phyloP scores from a whole-genome alignment of 2,888 invertebrate species.

The Nomada fabriciana region DNA sequence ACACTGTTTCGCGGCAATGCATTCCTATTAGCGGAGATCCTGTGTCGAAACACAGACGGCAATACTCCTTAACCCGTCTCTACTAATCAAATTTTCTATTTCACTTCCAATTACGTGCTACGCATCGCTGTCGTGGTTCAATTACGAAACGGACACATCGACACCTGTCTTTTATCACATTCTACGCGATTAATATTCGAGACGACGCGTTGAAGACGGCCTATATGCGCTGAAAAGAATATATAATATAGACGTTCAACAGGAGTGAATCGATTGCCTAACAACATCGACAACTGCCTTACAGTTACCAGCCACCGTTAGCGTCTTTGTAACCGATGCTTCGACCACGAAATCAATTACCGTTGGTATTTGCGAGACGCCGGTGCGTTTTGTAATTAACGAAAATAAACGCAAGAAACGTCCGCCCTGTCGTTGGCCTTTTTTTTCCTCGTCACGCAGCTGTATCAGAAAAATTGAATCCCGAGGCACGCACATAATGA shows the following conservation, averaged over 20 bases:
- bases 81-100: too few species aligned
- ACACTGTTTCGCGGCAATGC: conserved; percentile 1
- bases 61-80: too few species aligned
- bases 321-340: neutral
- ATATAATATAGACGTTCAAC: neutral
- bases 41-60: too few species aligned
- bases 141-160: too few species aligned
- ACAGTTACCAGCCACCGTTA: neutral
- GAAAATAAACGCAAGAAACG: conserved; percentile 4
- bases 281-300: too few species aligned
- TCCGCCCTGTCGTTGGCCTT: neutral
- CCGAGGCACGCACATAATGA: conserved; percentile 35
- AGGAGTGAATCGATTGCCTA: too few species aligned
- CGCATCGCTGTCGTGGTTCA: too few species aligned
- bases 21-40: neutral
- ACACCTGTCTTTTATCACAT: too few species aligned
- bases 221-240: too few species aligned
- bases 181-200: too few species aligned
- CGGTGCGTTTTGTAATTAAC: conserved; percentile 48
- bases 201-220: too few species aligned
- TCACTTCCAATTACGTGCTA: too few species aligned
- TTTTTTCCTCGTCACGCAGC: neutral
- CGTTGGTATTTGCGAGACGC: conserved; percentile 2
- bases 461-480: conserved; percentile 49
- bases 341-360: conserved; percentile 13